Conservation (phyloP, 2,797 vertebrate species). For the Urocyon cinereoargenteus region DNA sequence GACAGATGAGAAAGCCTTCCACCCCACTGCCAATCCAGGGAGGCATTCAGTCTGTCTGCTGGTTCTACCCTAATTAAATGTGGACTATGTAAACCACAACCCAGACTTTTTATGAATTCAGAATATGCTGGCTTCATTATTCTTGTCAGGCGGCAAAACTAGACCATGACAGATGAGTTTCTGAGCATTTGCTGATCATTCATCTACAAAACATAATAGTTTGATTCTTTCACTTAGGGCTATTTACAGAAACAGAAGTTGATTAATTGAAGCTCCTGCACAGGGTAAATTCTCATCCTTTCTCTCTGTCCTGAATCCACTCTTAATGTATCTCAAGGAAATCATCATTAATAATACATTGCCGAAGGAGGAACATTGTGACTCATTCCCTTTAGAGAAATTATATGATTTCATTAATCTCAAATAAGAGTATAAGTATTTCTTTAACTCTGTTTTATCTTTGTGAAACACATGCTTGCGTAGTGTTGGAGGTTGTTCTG, state of each 20-base stretch:
- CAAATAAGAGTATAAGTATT: slow-evolving; percentile 44
- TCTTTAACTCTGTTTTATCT: slow-evolving; percentile 67
- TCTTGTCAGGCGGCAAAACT: slow-evolving; percentile 87
- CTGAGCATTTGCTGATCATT: slow-evolving; percentile 88
- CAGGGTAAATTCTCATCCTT: slow-evolving; percentile 82
- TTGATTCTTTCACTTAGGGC: slow-evolving; percentile 87
- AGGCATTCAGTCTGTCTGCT: slow-evolving; percentile 72
- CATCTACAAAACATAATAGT: slow-evolving; percentile 88
- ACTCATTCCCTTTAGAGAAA: slow-evolving; percentile 71
- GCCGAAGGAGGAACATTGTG: slow-evolving; percentile 70
- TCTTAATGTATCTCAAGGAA: slow-evolving; percentile 80
- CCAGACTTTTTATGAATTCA: slow-evolving; percentile 86
- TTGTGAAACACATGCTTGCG: slow-evolving; percentile 34
- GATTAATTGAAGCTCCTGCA: slow-evolving; percentile 86
- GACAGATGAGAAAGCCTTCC: slow-evolving; percentile 76
- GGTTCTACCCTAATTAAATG: slow-evolving; percentile 83
- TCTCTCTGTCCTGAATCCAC: slow-evolving; percentile 73
- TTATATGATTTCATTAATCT: slow-evolving; percentile 76
- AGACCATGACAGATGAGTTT: slow-evolving; percentile 88
- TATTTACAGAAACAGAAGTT: slow-evolving; percentile 88
- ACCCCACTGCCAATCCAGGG: slow-evolving; percentile 61
- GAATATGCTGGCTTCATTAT: slow-evolving; percentile 85
- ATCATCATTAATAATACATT: slow-evolving; percentile 83
- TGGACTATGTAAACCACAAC: slow-evolving; percentile 79
- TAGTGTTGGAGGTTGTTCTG: background rate